Base-by-base conservation (phyloP, 2,113 vertebrate genomes). In the Isurus oxyrinchus region DNA sequence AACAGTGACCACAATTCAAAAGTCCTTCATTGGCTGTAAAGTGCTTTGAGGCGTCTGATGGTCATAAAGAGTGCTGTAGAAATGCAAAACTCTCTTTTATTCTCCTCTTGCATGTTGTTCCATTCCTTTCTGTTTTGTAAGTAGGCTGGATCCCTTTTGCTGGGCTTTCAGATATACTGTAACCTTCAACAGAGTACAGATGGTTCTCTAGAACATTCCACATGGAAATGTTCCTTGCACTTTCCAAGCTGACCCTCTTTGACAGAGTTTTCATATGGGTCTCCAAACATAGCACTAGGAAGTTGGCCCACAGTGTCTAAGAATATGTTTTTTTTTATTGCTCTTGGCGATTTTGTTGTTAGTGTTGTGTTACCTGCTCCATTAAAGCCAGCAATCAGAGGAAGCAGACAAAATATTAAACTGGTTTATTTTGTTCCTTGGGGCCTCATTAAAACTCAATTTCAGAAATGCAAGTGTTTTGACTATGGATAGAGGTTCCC, bases 351-450 rank as follows among this genome's bases (percentile, higher is more conserved):
- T 35, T n/a, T 94, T 63, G 35, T 61, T 13, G 6, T 49, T 40
- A 23, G 57, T 40, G 55, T 66, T 8, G 31, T 21, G 59, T n/a
- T 66, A 63, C 1, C 59, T 94, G 91, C 63, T 40, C 91, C 21
- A 61, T 23, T 66, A 66, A 61, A 61, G 35, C 21, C 91, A 6
- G 61, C 55, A 61, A 21, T 94, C 25, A 66, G 57, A 94, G 91
- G n/a, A 94, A 40, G 8, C 91, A 94, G 91, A 66, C 91, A 19
- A 10, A 94, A 63, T 94, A 66, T 94, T 94, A 94, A 94, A 21
- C n/a, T n/a, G 6, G 2, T 66, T 66, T 23, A 40, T 94, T 66
- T n/a, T 44, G 44, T 66, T 66, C 31, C 91, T 21, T 94, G 25
- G 35, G 55, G 21, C 61, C 49, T 44, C 35, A 25, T 66, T 66